Conservation (phyloP, 2,113 vertebrate species). For the Sarotherodon lohbergeri region DNA sequence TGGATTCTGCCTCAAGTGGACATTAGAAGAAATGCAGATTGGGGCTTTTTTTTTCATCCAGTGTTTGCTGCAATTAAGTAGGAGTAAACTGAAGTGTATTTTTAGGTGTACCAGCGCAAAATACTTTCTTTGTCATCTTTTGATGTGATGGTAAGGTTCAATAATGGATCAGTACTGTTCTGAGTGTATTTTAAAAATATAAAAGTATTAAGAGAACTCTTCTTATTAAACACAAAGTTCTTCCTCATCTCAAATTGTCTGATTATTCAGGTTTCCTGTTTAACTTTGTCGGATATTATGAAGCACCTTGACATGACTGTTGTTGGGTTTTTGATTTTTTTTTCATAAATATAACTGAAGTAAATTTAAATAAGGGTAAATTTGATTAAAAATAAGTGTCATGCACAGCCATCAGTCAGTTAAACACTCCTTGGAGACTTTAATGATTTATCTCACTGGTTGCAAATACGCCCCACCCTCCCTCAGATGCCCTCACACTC, state of each 20-base stretch:
- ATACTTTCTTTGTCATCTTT: background rate
- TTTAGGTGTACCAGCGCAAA: background rate
- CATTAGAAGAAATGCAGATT: background rate
- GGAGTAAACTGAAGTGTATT: rapidly evolving
- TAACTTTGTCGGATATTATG: background rate
- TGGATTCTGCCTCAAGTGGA: background rate
- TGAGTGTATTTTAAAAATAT: background rate
- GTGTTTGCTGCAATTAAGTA: background rate
- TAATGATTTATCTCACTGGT: background rate
- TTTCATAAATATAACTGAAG: background rate
- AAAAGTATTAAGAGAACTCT: background rate
- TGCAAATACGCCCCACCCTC: background rate
- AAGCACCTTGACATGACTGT: background rate
- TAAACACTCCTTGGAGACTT: rapidly evolving
- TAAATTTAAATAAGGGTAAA: background rate
- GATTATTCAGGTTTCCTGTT: background rate
- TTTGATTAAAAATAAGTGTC: background rate
- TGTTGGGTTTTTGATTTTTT: background rate
- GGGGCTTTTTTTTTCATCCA: background rate
- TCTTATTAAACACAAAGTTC: background rate
- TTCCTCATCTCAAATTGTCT: background rate
- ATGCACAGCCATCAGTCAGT: background rate
- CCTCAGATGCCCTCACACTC: constrained; percentile 20
- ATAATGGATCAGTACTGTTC: background rate
- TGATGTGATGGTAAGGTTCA: background rate